These are phyloP conservation scores for Heteromyza rotundicornis DNA, from an alignment of 2,888 invertebrate genomes.

Conservation along the genomic window DNA sequence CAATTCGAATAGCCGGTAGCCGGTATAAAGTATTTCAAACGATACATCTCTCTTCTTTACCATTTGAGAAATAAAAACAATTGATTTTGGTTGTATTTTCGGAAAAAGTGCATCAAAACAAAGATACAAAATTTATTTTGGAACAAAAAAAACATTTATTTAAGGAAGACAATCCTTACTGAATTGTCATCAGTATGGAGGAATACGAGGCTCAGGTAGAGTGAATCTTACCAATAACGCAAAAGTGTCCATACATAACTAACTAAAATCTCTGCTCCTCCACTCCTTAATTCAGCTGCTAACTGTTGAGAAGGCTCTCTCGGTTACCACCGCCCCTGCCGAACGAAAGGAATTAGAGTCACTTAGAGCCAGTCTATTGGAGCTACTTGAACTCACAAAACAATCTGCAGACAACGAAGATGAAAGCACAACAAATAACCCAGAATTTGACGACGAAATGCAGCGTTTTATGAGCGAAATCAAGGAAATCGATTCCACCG, in stretches of 20 bases:
- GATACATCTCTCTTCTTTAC: too few species aligned
- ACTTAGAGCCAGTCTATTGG: conserved; percentile 70
- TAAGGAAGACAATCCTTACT: too few species aligned
- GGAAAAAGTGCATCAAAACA: conserved; percentile 13
- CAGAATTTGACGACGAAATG: conserved; percentile 49
- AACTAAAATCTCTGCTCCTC: too few species aligned
- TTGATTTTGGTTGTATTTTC: too few species aligned
- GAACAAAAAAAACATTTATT: too few species aligned
- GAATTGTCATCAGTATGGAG: too few species aligned
- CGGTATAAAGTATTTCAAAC: too few species aligned
- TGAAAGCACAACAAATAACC: background rate
- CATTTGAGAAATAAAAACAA: too few species aligned
- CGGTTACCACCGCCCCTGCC: conserved; percentile 63
- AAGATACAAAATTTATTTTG: conserved; percentile 35
- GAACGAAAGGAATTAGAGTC: conserved; percentile 66
- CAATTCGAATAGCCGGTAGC: too few species aligned
- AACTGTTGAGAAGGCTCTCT: conserved; percentile 70
- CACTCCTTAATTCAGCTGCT: conserved; percentile 63
- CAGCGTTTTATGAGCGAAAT: conserved; percentile 53
- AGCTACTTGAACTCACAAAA: conserved; percentile 73
- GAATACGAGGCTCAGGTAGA: conserved; percentile 49
- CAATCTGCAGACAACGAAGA: conserved; percentile 61
- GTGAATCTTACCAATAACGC: too few species aligned
- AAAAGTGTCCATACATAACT: too few species aligned
- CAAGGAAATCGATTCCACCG: conserved; percentile 36